phyloP scores from a whole-genome alignment of 2,888 invertebrate species.

The Sialis fuliginosa region DNA sequence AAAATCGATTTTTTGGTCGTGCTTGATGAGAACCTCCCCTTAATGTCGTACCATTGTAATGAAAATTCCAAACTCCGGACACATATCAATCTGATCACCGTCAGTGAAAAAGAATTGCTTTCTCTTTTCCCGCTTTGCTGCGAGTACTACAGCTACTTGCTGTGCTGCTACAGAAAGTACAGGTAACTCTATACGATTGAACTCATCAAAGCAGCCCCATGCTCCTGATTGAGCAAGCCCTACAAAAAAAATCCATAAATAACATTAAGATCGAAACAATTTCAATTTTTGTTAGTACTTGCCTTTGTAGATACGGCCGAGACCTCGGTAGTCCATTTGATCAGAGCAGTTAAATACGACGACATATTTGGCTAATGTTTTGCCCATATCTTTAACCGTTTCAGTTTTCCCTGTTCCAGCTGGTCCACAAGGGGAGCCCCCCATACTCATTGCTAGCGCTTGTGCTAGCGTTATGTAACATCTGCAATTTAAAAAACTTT shows the following conservation, averaged over 20 bases:
- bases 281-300: background rate
- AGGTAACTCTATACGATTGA: constrained; percentile 86
- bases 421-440: constrained; percentile 90
- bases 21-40: no score
- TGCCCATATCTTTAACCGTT: constrained; percentile 96
- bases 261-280: background rate
- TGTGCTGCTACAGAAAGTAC: constrained; percentile 92
- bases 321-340: constrained; percentile 95
- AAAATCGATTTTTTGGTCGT: no score
- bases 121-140: constrained; percentile 85
- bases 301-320: constrained; percentile 89
- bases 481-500: constrained; percentile 28
- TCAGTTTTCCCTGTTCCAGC: constrained; percentile 98
- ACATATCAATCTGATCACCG: constrained; percentile 82
- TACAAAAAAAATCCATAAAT: constrained; percentile 13
- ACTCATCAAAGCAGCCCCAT: constrained; percentile 98
- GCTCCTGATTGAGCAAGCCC: constrained; percentile 87
- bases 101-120: constrained; percentile 86
- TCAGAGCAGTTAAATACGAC: constrained; percentile 96
- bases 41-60: constrained; percentile 69
- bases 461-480: constrained; percentile 95
- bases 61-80: constrained; percentile 91
- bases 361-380: constrained; percentile 91
- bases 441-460: constrained; percentile 90
- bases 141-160: constrained; percentile 84